Evolutionary conservation across 2,888 invertebrate species (phyloP), one percentile per base, ranked within the genome.

Genomic region (Drosophila tanythrix): DNA sequence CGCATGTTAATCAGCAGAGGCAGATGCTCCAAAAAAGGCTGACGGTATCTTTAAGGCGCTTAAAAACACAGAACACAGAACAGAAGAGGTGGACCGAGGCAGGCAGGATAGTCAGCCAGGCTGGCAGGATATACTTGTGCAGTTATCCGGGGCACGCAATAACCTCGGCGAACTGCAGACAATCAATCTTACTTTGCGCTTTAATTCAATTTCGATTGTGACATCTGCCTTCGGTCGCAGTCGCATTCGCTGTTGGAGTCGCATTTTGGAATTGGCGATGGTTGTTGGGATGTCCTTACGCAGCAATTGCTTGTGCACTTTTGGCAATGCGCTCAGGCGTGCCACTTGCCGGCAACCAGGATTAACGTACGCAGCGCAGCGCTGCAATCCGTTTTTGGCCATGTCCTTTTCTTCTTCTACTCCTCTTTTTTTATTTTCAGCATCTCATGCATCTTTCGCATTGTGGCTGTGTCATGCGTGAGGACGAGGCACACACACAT

Each of bases 171-270:
- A 89, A 90, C 87, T 90, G 80, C 82, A 88, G 91, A 92, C 92
- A 92, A 92, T 92, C 93, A 93, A 92, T 92, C 92, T 93, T 91
- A 88, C 90, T 91, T 92, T 90, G 89, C 86, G 89, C 92, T 92
- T 92, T 92, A 92, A 93, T 93, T 92, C 92, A 93, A 92, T 92
- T 92, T 92, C 92, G 89, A 92, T 92, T 92, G 92, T 93, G 92
- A 92, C 92, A 92, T 93, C 92, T 92, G 92, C 92, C 92, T 92
- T 89, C 82, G 88, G 84, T 81, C 81, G 72, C 70, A 62, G 67
- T 70, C 59, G 63, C 60, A 11, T 57, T 71, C 48, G 72, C 52
- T 10, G 38, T 64, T 50, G 57, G 25, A 36, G 21, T 51, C n/a
- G 51, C 56, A 46, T 3, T 25, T 25, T 53, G 35, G 53, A 6